Evolutionary conservation across 1,140 invertebrate species (phyloP), one percentile per base, ranked within the genome.

Genomic region (Ceratosolen fusciceps): DNA sequence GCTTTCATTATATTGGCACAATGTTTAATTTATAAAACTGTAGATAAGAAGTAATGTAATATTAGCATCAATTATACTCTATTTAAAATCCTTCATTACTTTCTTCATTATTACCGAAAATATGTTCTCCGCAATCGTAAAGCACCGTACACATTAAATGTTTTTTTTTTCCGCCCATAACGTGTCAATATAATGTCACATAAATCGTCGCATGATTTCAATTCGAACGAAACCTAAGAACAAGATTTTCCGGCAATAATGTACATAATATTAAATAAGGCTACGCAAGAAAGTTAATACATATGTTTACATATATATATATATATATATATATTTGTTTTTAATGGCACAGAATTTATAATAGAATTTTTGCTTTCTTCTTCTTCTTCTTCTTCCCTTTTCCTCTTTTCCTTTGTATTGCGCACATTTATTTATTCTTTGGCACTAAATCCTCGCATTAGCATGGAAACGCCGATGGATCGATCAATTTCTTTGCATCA

Each of bases 1-100:
- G 34, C 39, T 52, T 75, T 68, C 52, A 24, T 70, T 65, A n/a
- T 73, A 2, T 79, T 79, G 70, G 77, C 58, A 67, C 77, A 79
- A 65, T 52, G 68, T 52, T 65, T 39, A 79, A 68, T 79, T 79
- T 68, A 43, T 52, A 67, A 65, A 79, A 39, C 43, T 68, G 31
- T 68, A 68, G 21, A 31, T 34, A 56, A 34, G n/a, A n/a, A n/a
- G 34, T 31, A 54, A 79, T 74, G 1, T 24, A 74, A 52, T 56
- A 74, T 73, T 79, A 73, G 47, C 65, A 74, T 68, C 24, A 67
- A 74, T 65, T n/a, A n/a, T 54, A n/a, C 9, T 62, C 29, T 72
- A 65, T 58, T 65, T 21, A 70, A 70, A 34, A 43, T 78, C 62
- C 56, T 16, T n/a, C n/a, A n/a, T 77, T 58, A 19, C 12, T 72